These are phyloP conservation scores for Teleiodes luculella DNA, from an alignment of 2,888 invertebrate genomes.

Conservation along the genomic window DNA sequence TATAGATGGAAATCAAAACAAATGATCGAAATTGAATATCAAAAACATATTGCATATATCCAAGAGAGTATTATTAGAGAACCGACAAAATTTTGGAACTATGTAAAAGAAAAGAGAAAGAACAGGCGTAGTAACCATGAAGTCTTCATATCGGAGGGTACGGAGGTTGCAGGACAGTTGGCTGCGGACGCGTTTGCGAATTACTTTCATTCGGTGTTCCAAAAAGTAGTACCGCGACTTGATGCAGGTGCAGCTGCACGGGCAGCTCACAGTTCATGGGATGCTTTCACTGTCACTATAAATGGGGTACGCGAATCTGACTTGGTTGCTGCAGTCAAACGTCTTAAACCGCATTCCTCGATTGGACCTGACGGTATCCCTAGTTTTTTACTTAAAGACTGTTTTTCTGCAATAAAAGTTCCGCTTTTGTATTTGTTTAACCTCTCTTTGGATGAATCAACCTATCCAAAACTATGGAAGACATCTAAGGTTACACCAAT, in stretches of 20 bases:
- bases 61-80: background rate
- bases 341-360: background rate
- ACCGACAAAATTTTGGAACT: background rate
- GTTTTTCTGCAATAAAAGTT: too few species aligned
- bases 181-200: background rate
- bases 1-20: background rate
- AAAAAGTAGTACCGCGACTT: background rate
- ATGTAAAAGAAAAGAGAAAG: background rate
- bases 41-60: too few species aligned
- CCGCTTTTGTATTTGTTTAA: too few species aligned
- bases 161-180: background rate
- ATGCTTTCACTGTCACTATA: too few species aligned
- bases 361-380: background rate
- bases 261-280: too few species aligned
- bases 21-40: too few species aligned
- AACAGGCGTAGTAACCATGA: background rate
- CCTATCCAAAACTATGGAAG: too few species aligned
- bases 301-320: too few species aligned
- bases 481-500: too few species aligned
- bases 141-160: background rate
- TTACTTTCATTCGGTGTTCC: background rate
- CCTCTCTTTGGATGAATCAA: background rate
- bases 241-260: too few species aligned
- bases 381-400: background rate
- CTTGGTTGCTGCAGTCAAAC: too few species aligned